A percentile compares a stretch with the other conserved stretches of the same genome.
These are phyloP conservation scores for Rhyacichthys aspro DNA, from an alignment of 2,797 vertebrate genomes.

Conservation along the genomic window DNA sequence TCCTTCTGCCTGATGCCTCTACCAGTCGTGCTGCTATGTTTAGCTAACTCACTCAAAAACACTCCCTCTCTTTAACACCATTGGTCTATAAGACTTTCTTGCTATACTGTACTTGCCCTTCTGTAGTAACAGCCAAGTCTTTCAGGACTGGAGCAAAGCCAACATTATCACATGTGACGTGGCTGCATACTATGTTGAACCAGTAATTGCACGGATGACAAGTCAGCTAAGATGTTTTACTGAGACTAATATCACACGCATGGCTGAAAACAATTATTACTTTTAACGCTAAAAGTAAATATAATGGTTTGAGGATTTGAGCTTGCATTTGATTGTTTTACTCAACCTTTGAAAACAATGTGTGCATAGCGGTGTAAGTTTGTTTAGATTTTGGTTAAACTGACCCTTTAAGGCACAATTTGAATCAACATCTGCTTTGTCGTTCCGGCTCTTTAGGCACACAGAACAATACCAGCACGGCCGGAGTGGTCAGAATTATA, in stretches of 20 bases:
- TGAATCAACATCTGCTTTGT: conserved; percentile 23
- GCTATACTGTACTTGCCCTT: conserved; percentile 4
- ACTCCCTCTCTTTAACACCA: conserved; percentile 28
- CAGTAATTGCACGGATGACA: conserved; percentile 30
- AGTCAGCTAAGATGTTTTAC: conserved; percentile 26
- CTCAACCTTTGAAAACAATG: too few species aligned
- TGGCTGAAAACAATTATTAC: conserved; percentile 1
- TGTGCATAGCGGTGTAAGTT: not conserved
- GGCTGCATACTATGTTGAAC: not conserved
- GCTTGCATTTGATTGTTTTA: too few species aligned
- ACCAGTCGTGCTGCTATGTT: conserved; percentile 53
- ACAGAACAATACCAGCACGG: conserved; percentile 27
- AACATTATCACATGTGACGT: conserved; percentile 36
- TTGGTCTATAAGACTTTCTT: conserved; percentile 16
- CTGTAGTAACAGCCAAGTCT: conserved; percentile 27
- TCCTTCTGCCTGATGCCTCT: conserved; percentile 32
- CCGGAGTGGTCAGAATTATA: conserved; percentile 34
- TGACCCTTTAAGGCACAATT: not conserved
- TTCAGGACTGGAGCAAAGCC: conserved; percentile 39
- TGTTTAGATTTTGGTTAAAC: not conserved
- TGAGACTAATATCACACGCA: not conserved
- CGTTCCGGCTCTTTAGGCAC: conserved; percentile 12
- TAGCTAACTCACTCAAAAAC: conserved; percentile 49
- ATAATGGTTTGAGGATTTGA: too few species aligned
- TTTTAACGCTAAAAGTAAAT: not conserved